Evolutionary conservation across 2,888 invertebrate species (phyloP).

Genomic region (Galerucella nymphaeae): DNA sequence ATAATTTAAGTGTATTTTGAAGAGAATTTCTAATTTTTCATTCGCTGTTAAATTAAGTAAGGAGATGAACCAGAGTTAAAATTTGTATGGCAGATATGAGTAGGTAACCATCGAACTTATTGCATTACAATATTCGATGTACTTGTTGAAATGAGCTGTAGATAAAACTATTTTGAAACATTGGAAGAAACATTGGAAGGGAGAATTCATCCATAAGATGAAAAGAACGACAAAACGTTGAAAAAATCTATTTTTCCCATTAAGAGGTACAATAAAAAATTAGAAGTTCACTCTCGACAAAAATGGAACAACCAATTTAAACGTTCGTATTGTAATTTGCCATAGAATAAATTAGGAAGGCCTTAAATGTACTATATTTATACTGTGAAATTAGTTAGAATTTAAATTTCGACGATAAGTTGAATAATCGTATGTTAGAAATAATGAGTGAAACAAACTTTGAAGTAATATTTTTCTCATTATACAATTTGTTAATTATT

Average conservation of each 20-base stretch:
- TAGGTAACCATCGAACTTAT: too few species aligned
- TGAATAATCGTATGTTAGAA: too few species aligned
- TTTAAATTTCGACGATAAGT: neutral
- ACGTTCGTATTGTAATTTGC: neutral
- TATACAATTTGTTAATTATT: too few species aligned
- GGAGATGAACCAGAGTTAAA: neutral
- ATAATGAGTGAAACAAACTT: too few species aligned
- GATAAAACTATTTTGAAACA: too few species aligned
- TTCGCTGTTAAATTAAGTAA: neutral
- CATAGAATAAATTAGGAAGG: constrained; percentile 1
- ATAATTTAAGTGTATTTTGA: neutral
- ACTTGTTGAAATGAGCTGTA: too few species aligned
- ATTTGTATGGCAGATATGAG: too few species aligned
- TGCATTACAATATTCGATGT: too few species aligned
- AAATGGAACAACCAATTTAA: neutral
- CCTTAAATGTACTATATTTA: constrained; percentile 4
- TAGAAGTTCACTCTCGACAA: neutral
- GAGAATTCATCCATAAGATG: too few species aligned
- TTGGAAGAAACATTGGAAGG: too few species aligned
- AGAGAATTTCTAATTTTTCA: neutral
- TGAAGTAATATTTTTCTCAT: too few species aligned
- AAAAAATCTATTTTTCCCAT: neutral
- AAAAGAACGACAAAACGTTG: too few species aligned
- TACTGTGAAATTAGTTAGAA: constrained; percentile 1
- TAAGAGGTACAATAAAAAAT: neutral